A percentile compares a stretch with the other conserved stretches of the same genome.
These are phyloP conservation scores for Eriocheir sinensis DNA, from an alignment of 1,140 invertebrate species.

Conservation along the genomic window DNA sequence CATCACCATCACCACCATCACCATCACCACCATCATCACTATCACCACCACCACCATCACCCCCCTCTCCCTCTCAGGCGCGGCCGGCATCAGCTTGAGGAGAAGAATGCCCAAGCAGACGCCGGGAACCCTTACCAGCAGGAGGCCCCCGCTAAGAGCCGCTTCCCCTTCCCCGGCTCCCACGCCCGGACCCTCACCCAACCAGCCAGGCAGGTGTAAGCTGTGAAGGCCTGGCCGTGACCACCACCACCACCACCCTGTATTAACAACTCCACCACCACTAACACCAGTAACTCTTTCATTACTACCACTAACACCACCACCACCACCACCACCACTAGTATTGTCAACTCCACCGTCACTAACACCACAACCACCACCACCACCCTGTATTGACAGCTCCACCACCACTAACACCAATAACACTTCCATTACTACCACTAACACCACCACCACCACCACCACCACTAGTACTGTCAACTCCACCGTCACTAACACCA, in stretches of 20 bases:
- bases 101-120: slow-evolving; percentile 64
- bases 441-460: background rate
- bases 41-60: too few species aligned
- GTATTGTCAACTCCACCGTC: background rate
- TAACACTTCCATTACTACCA: background rate
- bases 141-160: slow-evolving; percentile 53
- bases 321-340: background rate
- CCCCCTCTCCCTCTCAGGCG: slow-evolving; percentile 81
- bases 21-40: too few species aligned
- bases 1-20: too few species aligned
- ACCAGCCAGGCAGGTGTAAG: slow-evolving; percentile 76
- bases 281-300: background rate
- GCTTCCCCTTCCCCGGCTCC: slow-evolving; percentile 55
- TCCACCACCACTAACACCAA: background rate
- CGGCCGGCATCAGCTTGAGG: slow-evolving; percentile 44
- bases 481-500: too few species aligned
- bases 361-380: background rate
- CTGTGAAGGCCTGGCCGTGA: background rate
- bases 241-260: background rate
- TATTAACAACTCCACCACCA: background rate
- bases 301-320: background rate
- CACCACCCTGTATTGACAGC: background rate
- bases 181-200: slow-evolving; percentile 64
- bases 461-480: background rate
- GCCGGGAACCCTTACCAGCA: slow-evolving; percentile 71